Evolutionary conservation across 2,888 invertebrate species (phyloP), one percentile per base, ranked within the genome.

Genomic region (Philereme transversata): DNA sequence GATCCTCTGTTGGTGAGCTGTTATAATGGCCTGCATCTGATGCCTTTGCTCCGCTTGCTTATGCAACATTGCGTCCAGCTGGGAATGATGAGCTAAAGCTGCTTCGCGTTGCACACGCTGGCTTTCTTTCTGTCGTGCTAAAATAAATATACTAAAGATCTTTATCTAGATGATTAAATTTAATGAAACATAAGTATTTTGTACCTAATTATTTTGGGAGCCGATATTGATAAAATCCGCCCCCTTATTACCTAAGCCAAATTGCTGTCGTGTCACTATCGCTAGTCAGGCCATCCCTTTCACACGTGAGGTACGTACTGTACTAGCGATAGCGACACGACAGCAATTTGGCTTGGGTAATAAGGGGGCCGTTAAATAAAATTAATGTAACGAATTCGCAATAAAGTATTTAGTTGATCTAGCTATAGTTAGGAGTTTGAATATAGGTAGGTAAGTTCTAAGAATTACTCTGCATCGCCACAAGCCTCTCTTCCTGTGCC

Each of bases 401-500:
- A 22, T 3, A 22, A 22, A 22, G 22, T 22, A 1, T 22, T 22
- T 22, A 2, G 22, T 22, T 22, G 22, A 3, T 22, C 22, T 22
- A 22, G 22, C 3, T 22, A 22, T 1, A 22, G 22, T 22, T 22
- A 22, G 22, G 22, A 22, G 22, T 22, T 22, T 22, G 22, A 22
- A 22, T 22, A 22, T 22, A 22, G 22, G 22, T 22, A 22, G 22
- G 22, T 22, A 22, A 22, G 22, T 7, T 40, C 40, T 51, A 3
- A 9, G 47, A 69, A 83, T 92, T 86, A 85, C 91, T 71, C 72
- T 94, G 94, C 80, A 94, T 90, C 34, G 93, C 90, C 5, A 90
- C 88, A 41, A 95, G 81, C 75, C 90, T 93, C 70, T 94, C 94
- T 73, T 94, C 94, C 70, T 94, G 94, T 45, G 94, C 94, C 75